Base-by-base conservation (phyloP, 2,888 invertebrate genomes). In the Caenorhabditis sp. region DNA sequence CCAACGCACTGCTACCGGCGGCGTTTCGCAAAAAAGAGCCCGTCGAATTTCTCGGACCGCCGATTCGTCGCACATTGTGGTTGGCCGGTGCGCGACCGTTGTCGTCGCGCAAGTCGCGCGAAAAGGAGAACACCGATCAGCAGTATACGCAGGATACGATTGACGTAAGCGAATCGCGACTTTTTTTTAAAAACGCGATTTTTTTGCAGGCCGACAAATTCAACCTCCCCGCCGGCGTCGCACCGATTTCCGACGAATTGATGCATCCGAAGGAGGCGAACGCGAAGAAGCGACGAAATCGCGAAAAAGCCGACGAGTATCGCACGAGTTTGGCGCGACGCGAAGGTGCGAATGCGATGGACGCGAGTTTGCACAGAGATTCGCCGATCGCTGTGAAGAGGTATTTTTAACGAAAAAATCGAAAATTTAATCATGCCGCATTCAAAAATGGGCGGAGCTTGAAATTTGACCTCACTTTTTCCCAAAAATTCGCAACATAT, bases 31-130 rank as follows among this genome's bases (percentile, higher is more conserved):
- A 54, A 62, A 17, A 43, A 43, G 43, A 43, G 5, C 43, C 43
- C 43, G 43, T 19, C 10, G 51, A 19, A 6, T 12, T 19, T 31
- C 14, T 55, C 37, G 62, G 62, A 4, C 69, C 65, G 0, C 37
- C 65, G 0, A 49, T 69, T 12, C 64, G 69, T n/a, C 63, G 60
- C 51, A 65, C 69, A 6, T 58, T 69, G 14, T 58, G 51, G 21
- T 43, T 69, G 37, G 61, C 69, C 4, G 69, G 69, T 1, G 69
- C 69, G 5, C 23, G 69, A 43, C 21, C 37, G 26, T 21, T 37
- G 4, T 10, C 27, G 8, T 24, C 43, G n/a, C 21, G 53, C 4
- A 24, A 36, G 50, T 26, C 24, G 27, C 37, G 36, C 1, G 21
- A 49, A 6, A 19, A 49, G 14, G 57, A 31, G 26, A 62, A 58